phyloP scores from a whole-genome alignment of 2,113 vertebrate species.

The Ia io region DNA sequence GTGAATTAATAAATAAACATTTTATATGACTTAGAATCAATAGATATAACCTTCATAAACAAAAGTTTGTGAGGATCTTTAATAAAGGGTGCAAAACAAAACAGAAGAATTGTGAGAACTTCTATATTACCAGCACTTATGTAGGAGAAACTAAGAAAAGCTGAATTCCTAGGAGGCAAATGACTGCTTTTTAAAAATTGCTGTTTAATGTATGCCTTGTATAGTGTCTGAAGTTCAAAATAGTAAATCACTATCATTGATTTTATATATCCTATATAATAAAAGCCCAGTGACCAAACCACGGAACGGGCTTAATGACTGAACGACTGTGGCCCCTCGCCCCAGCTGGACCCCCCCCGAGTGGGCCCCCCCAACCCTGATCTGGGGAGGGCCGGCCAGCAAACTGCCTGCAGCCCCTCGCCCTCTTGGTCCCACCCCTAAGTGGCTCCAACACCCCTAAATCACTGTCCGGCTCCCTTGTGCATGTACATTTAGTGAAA shows the following conservation, averaged over 20 bases:
- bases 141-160: background rate
- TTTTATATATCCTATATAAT: background rate
- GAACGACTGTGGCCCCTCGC: too few species aligned
- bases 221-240: background rate
- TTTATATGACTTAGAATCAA: background rate
- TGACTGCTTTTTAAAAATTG: background rate
- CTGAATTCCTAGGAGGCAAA: background rate
- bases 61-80: background rate
- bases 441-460: too few species aligned
- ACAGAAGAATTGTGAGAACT: background rate
- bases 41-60: background rate
- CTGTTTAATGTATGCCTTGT: background rate
- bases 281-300: too few species aligned
- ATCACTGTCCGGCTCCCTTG: too few species aligned
- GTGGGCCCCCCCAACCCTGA: too few species aligned
- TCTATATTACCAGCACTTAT: background rate
- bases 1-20: background rate
- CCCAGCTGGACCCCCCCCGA: too few species aligned
- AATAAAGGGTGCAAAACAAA: background rate
- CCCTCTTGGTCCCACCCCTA: too few species aligned
- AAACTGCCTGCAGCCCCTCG: too few species aligned
- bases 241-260: background rate
- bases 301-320: too few species aligned
- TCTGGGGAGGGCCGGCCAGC: accelerated
- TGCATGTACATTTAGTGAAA: too few species aligned